A percentile compares a stretch with the other conserved stretches of the same genome.
Conservation (phyloP, 2,113 vertebrate species). For the Trichechus manatus region DNA sequence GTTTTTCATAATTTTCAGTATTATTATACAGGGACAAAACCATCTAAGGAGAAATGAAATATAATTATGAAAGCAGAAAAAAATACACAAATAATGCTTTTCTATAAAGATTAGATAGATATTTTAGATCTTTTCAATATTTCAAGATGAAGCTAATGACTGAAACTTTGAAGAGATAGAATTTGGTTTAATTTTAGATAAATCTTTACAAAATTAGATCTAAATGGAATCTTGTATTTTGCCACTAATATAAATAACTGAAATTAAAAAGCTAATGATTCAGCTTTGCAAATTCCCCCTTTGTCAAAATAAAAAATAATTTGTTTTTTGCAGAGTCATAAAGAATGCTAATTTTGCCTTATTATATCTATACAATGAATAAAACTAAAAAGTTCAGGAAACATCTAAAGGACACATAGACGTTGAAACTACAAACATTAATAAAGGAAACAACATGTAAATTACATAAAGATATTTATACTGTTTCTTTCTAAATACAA, state of each 20-base stretch:
- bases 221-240: neutral
- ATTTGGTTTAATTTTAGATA: constrained; percentile 20
- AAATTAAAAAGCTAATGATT: constrained; percentile 4
- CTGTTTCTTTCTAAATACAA: neutral
- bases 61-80: neutral
- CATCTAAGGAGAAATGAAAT: neutral
- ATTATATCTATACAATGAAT: neutral
- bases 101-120: neutral
- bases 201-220: neutral
- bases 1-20: neutral
- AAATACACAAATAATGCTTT: neutral
- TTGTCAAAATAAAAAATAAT: neutral
- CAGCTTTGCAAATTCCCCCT: neutral
- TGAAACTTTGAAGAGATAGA: neutral
- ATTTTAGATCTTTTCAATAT: neutral
- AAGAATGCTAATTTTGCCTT: neutral
- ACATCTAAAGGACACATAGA: neutral
- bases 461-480: neutral
- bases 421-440: neutral
- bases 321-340: neutral
- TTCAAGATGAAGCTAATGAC: neutral
- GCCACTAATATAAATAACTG: neutral
- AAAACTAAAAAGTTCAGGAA: neutral
- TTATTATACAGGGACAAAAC: neutral
- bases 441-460: neutral